phyloP scores from a whole-genome alignment of 2,797 vertebrate genomes.

The Meda fulgida region DNA sequence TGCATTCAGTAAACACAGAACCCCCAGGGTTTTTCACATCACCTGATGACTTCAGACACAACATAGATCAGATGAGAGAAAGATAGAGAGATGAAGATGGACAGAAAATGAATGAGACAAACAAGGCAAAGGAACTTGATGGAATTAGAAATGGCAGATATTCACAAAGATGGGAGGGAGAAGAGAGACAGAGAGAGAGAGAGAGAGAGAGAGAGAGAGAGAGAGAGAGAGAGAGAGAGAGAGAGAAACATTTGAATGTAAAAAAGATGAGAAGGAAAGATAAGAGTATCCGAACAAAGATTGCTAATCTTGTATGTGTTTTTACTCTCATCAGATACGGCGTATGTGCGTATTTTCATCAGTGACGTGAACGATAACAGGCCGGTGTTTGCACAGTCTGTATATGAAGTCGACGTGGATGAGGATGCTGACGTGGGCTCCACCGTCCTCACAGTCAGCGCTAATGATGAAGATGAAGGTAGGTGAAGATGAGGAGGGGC shows the following conservation, averaged over 20 bases:
- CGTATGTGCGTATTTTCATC: constrained; percentile 86
- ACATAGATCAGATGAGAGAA: constrained; percentile 52
- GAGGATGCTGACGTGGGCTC: constrained; percentile 88
- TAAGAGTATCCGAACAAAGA: constrained; percentile 54
- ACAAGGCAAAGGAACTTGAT: constrained; percentile 38
- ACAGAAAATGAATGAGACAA: constrained; percentile 22
- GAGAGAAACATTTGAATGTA: constrained; percentile 24
- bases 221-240: too few relatives aligned
- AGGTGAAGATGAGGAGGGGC: constrained; percentile 34
- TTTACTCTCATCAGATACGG: constrained; percentile 80
- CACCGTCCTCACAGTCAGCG: constrained; percentile 83
- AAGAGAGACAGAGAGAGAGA: constrained; percentile 26
- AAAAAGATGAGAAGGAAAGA: constrained; percentile 26
- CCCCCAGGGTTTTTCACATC: constrained; percentile 70
- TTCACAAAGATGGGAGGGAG: constrained; percentile 53
- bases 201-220: constrained; percentile 29
- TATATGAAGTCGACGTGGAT: constrained; percentile 84
- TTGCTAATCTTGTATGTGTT: constrained; percentile 70
- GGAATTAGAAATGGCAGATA: constrained; percentile 51
- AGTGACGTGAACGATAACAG: constrained; percentile 92
- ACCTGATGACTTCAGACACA: constrained; percentile 71
- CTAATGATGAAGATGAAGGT: constrained; percentile 90
- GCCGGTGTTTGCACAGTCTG: constrained; percentile 80
- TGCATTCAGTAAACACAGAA: constrained; percentile 51
- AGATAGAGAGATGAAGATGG: constrained; percentile 35